phyloP scores from a whole-genome alignment of 2,888 invertebrate genomes.

The Agrilus mali region DNA sequence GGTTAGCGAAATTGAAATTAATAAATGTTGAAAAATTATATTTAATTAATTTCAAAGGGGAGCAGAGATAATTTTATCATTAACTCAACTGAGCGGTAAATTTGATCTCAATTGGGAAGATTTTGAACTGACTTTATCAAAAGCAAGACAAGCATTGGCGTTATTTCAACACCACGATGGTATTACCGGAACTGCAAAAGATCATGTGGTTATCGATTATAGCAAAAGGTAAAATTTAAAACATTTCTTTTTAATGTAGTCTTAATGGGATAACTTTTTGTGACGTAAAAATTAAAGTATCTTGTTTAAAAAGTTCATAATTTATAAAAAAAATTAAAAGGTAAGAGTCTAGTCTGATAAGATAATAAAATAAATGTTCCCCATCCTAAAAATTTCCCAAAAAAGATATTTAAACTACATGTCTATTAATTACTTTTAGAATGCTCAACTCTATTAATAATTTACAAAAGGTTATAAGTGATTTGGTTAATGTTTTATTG shows the following conservation, averaged over 20 bases:
- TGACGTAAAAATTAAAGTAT: too few species aligned
- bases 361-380: too few species aligned
- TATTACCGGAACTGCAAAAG: conserved; percentile 88
- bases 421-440: conserved; percentile 34
- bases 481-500: conserved; percentile 52
- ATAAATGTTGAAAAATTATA: neutral
- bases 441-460: conserved; percentile 55
- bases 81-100: conserved; percentile 42
- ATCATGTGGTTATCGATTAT: conserved; percentile 85
- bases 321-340: too few species aligned
- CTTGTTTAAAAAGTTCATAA: too few species aligned
- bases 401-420: too few species aligned
- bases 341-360: too few species aligned
- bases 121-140: conserved; percentile 35
- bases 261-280: too few species aligned
- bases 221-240: conserved; percentile 42
- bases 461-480: conserved; percentile 63
- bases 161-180: conserved; percentile 99
- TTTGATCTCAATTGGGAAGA: conserved; percentile 37
- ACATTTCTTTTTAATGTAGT: too few species aligned
- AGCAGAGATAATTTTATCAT: conserved; percentile 59
- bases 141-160: conserved; percentile 65
- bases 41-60: conserved; percentile 39
- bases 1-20: conserved; percentile 31
- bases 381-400: too few species aligned